Base-by-base conservation (phyloP, 2,888 invertebrate species). In the Branchinecta sandiegonensis region DNA sequence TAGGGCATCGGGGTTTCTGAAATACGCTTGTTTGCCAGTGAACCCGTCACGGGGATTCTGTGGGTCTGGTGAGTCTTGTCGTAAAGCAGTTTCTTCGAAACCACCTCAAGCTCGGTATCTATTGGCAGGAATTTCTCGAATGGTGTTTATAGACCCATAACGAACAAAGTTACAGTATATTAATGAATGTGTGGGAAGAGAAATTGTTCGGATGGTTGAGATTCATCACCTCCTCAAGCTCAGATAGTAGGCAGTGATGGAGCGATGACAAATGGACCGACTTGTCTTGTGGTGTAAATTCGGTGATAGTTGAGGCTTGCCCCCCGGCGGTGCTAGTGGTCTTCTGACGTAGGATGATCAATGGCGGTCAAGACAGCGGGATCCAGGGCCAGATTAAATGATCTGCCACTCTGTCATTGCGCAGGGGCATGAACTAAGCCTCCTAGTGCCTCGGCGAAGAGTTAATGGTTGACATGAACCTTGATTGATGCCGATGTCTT, bases 211-310 rank as follows among this genome's bases (percentile, higher is more conserved):
- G 37, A 37, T 37, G 37, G 37, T 37, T 37, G 37, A 37, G 37
- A 37, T 37, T 37, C 37, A 37, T 37, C 37, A 37, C 37, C 37
- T 37, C 37, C 37, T 37, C 37, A 37, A 37, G 37, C 37, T 37
- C 37, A 37, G 37, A 37, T 37, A 37, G 37, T 37, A 14, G 56
- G 17, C 56, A 56, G n/a, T 56, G 56, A 56, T 56, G 8, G 56
- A 56, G 56, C 17, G 56, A n/a, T 56, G 56, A 56, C 56, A 56
- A 56, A 56, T 56, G 56, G 17, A 14, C 14, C 17, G n/a, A 56
- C 56, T 56, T 56, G 56, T 56, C 17, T 56, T 56, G 56, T 56
- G 56, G 56, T 56, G 56, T 56, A 56, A 56, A 56, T 56, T 56
- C 56, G n/a, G 17, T 56, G 56, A 56, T 56, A 56, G 56, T 56